Base-by-base conservation (phyloP, 2,888 invertebrate species). In the Lepidochrysops patricia region DNA sequence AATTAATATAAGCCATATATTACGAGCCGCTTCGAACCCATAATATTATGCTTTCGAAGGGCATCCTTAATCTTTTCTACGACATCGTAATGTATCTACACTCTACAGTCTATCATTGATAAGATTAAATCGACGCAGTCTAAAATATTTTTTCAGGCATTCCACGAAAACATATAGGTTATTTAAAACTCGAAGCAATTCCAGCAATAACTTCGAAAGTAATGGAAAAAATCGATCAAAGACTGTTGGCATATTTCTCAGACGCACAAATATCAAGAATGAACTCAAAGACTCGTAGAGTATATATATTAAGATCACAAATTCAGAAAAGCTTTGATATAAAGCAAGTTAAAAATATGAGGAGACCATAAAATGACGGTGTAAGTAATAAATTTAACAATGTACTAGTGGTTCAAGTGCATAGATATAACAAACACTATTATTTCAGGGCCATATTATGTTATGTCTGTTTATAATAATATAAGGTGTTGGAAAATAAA, bases 201-300 rank as follows among this genome's bases (percentile, higher is more conserved):
- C 64, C 79, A 43, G 84, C 81, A 12, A 80, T 89, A 35, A 72
- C 71, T 25, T 66, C 74, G 1, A 66, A 70, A 37, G 80, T 87
- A 1, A 80, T 89, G 71, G 79, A 73, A 67, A 60, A 58, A 12
- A 81, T 89, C 49, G 71, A 73, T 63, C 80, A 82, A 62, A 69
- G 75, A 4, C 87, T 88, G 64, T 67, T 89, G 15, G 66, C 75
- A 60, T 81, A 68, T 66, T 89, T 89, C 61, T 84, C 85, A 1
- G 80, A 79, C 61, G 79, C 82, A 61, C 88, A 89, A 68, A 82
- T 89, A 68, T 62, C 82, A 57, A 71, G 82, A 61, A 82, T 89
- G 84, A 72, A 74, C 61, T 68, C 74, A 2, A 76, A 74, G 70
- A 73, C 88, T 2, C 73, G 87, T 27, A 71, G 84, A 15, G 74